These are phyloP conservation scores for Diadegma fenestrale DNA, from an alignment of 2,888 invertebrate genomes.

Conservation along the genomic window DNA sequence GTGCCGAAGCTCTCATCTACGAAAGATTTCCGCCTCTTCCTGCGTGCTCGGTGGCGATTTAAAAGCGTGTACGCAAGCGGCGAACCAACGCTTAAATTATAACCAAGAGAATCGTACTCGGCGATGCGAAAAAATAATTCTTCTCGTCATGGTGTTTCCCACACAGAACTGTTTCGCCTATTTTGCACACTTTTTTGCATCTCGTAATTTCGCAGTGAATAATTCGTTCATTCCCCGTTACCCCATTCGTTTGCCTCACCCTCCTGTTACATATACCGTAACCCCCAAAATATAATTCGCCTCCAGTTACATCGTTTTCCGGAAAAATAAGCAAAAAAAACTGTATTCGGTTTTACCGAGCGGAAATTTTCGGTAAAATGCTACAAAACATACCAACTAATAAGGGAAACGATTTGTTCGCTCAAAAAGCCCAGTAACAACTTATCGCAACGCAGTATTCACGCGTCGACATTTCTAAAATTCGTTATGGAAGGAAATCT, in stretches of 20 bases:
- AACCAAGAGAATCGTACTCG: conserved; percentile 23
- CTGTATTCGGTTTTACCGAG: no score
- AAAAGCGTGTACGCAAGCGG: background rate
- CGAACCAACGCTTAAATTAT: conserved; percentile 15
- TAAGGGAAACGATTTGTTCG: no score
- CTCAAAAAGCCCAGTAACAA: no score
- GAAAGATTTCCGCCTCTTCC: conserved; percentile 40
- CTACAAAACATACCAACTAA: no score
- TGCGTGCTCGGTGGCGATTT: background rate
- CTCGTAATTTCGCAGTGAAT: background rate
- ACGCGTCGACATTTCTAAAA: background rate
- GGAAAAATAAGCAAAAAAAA: no score
- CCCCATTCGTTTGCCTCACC: background rate
- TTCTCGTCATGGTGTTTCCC: conserved; percentile 22
- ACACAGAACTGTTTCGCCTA: background rate
- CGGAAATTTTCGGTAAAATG: no score
- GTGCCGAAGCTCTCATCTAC: conserved; percentile 33
- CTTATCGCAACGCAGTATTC: no score
- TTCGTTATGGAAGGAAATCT: background rate
- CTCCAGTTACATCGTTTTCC: no score
- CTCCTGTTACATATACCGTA: no score
- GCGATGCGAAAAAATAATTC: conserved; percentile 24
- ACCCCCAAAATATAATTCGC: no score
- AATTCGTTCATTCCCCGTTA: background rate
- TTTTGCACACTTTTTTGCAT: background rate